Conservation (phyloP, 2,888 invertebrate species). For the Leptinotarsa juncta region DNA sequence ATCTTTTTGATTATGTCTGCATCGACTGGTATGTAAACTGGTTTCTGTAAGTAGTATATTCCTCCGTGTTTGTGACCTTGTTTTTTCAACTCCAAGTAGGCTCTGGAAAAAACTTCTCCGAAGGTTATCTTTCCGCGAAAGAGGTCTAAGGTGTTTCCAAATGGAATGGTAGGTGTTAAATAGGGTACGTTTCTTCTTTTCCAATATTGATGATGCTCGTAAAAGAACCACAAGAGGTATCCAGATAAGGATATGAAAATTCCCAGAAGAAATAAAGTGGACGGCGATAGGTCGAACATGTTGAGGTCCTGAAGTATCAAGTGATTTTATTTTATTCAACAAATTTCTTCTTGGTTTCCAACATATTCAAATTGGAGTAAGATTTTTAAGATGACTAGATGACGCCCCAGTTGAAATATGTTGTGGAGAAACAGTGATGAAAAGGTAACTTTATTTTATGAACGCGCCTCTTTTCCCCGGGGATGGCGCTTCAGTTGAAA, state of each 20-base stretch:
- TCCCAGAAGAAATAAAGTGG: constrained; percentile 15
- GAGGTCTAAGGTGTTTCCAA: constrained; percentile 48
- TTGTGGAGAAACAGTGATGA: too few relatives aligned
- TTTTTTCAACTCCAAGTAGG: constrained; percentile 47
- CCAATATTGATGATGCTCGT: constrained; percentile 67
- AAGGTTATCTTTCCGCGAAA: constrained; percentile 41
- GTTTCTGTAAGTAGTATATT: constrained; percentile 62
- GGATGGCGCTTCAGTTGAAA: too few relatives aligned
- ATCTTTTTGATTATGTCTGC: constrained; percentile 63
- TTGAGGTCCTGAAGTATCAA: neutral
- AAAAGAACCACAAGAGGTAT: constrained; percentile 66
- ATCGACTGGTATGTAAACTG: constrained; percentile 54
- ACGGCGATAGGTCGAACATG: neutral
- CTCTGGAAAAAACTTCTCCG: constrained; percentile 45
- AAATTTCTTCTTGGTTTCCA: too few relatives aligned
- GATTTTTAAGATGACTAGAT: too few relatives aligned
- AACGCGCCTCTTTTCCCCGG: too few relatives aligned
- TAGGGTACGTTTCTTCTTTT: constrained; percentile 44
- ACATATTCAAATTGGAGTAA: too few relatives aligned
- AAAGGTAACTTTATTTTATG: too few relatives aligned
- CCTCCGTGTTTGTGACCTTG: constrained; percentile 53
- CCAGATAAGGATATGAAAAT: constrained; percentile 9
- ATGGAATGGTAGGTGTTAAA: constrained; percentile 49
- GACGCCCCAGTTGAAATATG: too few relatives aligned
- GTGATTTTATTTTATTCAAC: neutral